phyloP scores from a whole-genome alignment of 2,113 vertebrate species.

The Recurvirostra avosetta region DNA sequence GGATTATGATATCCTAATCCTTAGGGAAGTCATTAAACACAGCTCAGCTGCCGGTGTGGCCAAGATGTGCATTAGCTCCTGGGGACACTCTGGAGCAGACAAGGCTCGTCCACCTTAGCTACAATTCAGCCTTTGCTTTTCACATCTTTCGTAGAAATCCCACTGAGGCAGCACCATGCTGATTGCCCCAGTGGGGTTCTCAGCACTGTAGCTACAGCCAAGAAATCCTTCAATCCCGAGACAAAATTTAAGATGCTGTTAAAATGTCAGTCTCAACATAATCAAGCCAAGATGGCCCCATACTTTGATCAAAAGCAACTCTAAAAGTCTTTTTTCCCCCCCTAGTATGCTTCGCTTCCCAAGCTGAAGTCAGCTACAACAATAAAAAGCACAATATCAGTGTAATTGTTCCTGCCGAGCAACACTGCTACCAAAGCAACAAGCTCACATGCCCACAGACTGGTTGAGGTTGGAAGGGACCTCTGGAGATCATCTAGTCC shows the following conservation, averaged over 20 bases:
- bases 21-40: slow-evolving; percentile 29
- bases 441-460: background rate
- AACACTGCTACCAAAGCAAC: background rate
- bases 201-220: background rate
- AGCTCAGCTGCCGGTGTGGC: background rate
- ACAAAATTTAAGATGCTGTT: background rate
- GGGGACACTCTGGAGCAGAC: background rate
- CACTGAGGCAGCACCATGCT: fast-evolving
- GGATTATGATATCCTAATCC: background rate
- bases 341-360: background rate
- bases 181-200: background rate
- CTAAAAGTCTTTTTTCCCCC: background rate
- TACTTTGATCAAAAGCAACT: background rate
- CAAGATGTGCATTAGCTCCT: background rate
- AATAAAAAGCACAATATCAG: fast-evolving
- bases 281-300: background rate
- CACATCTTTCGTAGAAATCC: background rate
- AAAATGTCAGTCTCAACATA: background rate
- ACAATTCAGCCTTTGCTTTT: background rate
- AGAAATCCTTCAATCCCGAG: background rate
- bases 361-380: background rate
- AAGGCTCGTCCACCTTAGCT: background rate
- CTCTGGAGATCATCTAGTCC: too few relatives aligned
- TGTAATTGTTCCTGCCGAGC: background rate
- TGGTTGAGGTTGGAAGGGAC: too few relatives aligned